Evolutionary conservation across 2,888 invertebrate genomes (phyloP).

Genomic region (Caenorhabditis japonica): DNA sequence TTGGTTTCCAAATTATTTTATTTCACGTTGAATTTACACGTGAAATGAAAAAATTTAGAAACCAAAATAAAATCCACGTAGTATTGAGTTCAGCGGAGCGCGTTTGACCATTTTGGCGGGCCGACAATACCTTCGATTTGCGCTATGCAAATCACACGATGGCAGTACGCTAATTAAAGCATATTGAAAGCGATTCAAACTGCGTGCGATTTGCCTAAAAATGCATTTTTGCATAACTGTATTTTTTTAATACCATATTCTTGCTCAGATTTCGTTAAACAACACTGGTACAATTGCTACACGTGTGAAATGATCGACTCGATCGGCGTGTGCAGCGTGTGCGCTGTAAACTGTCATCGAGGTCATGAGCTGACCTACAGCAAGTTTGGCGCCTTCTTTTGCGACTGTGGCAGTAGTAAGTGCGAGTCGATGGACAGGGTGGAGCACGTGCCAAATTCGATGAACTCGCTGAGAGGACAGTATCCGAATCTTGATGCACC

Average conservation of each 20-base stretch:
- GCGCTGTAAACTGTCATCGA: constrained; percentile 95
- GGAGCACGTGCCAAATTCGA: constrained; percentile 26
- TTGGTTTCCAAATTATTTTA: too few relatives aligned
- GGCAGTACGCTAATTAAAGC: too few relatives aligned
- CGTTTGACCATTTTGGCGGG: too few relatives aligned
- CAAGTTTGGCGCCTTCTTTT: constrained; percentile 98
- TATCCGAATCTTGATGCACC: constrained; percentile 4
- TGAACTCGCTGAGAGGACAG: constrained; percentile 50
- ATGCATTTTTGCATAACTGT: too few relatives aligned
- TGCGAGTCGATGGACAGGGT: constrained; percentile 43
- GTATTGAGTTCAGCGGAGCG: too few relatives aligned
- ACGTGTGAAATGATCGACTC: constrained; percentile 98
- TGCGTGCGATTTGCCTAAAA: too few relatives aligned
- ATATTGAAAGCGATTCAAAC: too few relatives aligned
- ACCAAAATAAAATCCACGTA: too few relatives aligned
- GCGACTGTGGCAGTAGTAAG: constrained; percentile 90
- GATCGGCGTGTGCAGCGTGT: constrained; percentile 96
- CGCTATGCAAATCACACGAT: too few relatives aligned
- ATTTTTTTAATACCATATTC: neutral
- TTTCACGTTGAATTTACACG: too few relatives aligned
- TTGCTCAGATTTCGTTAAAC: constrained; percentile 92
- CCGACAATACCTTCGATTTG: too few relatives aligned
- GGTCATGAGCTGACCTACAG: constrained; percentile 87
- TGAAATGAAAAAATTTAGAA: too few relatives aligned
- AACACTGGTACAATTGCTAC: constrained; percentile 92